phyloP scores from a whole-genome alignment of 1,140 invertebrate species.

The Zaprionus taronus region DNA sequence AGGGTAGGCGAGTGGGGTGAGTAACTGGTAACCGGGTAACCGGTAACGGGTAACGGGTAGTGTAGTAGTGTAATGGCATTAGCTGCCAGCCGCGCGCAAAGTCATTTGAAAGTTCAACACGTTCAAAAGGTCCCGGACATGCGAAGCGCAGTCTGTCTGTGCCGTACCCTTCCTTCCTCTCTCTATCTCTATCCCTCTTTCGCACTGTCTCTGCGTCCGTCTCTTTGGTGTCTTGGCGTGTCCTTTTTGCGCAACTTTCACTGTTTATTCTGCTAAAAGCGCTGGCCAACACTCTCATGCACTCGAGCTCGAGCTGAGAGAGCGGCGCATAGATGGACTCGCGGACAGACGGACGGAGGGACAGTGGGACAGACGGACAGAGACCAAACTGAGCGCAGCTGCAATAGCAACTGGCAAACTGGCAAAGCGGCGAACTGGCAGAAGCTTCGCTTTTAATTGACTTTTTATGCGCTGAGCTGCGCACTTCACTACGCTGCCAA shows the following conservation, averaged over 20 bases:
- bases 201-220: constrained; percentile 12
- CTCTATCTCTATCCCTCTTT: constrained; percentile 11
- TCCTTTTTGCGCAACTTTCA: constrained; percentile 81
- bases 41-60: constrained; percentile 48
- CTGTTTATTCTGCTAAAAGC: constrained; percentile 82
- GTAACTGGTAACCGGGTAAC: constrained; percentile 42
- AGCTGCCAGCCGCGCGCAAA: constrained; percentile 80
- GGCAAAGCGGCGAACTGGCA: constrained; percentile 68
- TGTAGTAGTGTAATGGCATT: constrained; percentile 81
- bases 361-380: constrained; percentile 11
- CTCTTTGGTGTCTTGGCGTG: constrained; percentile 69
- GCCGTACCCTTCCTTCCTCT: constrained; percentile 30
- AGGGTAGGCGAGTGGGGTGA: background rate
- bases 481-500: constrained; percentile 61
- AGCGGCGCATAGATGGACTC: constrained; percentile 9
- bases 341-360: background rate
- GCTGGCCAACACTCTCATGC: constrained; percentile 79
- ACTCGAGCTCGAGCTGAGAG: constrained; percentile 46
- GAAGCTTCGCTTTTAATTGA: constrained; percentile 73
- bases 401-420: constrained; percentile 75
- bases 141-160: constrained; percentile 57
- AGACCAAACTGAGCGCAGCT: constrained; percentile 64
- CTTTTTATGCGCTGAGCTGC: constrained; percentile 72
- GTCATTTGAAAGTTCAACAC: constrained; percentile 82
- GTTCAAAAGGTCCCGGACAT: constrained; percentile 79